Conservation (phyloP, 2,888 invertebrate genomes). For the Heliothis peltigera region DNA sequence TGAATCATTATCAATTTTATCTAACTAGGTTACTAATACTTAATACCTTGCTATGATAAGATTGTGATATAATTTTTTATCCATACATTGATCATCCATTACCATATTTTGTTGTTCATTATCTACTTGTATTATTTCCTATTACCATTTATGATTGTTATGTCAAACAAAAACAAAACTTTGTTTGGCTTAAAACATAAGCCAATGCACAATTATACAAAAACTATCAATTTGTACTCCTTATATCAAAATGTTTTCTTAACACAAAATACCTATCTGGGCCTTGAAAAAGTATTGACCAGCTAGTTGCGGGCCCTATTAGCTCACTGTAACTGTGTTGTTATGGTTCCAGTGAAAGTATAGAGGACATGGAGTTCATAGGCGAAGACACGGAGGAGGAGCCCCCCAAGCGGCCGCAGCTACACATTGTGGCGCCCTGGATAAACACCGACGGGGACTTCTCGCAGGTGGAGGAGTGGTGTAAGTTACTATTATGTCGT, state of each 20-base stretch:
- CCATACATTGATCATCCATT: conserved; percentile 21
- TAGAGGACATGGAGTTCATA: conserved; percentile 94
- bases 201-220: too few species aligned
- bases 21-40: conserved; percentile 27
- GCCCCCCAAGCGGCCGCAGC: conserved; percentile 90
- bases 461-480: conserved; percentile 93
- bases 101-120: not conserved
- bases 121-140: too few species aligned
- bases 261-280: not conserved
- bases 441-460: conserved; percentile 94
- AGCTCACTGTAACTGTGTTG: not conserved
- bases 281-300: too few species aligned
- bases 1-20: conserved; percentile 28
- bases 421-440: conserved; percentile 95
- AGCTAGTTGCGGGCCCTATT: not conserved
- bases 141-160: too few species aligned
- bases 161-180: too few species aligned
- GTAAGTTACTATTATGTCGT: conserved; percentile 86
- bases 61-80: conserved; percentile 14
- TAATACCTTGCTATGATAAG: conserved; percentile 5
- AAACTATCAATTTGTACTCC: too few species aligned
- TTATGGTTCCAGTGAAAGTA: conserved; percentile 91
- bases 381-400: conserved; percentile 91
- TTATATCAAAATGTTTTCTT: too few species aligned
- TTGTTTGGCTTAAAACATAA: too few species aligned